Base-by-base conservation (phyloP, 1,140 invertebrate species). In the Platorchestia sp. region DNA sequence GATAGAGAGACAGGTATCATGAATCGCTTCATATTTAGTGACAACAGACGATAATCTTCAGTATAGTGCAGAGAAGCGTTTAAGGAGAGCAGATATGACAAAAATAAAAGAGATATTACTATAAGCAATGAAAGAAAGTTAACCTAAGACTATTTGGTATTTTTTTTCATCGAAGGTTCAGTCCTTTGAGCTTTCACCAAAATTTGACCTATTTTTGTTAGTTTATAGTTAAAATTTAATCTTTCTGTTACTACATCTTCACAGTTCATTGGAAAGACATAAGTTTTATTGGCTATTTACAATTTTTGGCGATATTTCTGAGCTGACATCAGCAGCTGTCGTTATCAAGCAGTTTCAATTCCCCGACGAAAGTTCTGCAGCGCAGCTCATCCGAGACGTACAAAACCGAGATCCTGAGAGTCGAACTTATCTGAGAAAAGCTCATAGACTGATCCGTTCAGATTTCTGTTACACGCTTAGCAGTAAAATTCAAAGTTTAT, bases 401-500 rank as follows among this genome's bases (percentile, higher is more conserved):
- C 41, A 90, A 42, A 90, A 41, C 42, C 44, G 41, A 90, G 5
- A 27, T 19, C 87, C 41, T 3, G 44, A 90, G 27, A 19, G 87
- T 90, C 41, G 44, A 42, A 90, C 41, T 90, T 90, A 90, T 90
- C 87, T 90, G 3, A 43, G 41, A 90, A 90, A 90, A 90, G 22
- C 22, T 36, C 87, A 43, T 45, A 19, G 87, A 43, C 44, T 90
- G 41, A 90, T 90, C 86, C 44, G 87, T 90, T 16, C 41, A 90
- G 87, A 90, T 90, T 90, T 90, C 87, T 41, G 87, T 90, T 90
- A 90, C 87, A 90, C 87, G 87, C 14, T 45, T 10, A 27, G 87
- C 87, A 42, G 87, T 90, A 43, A 90, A 93, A 47, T 93, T 47
- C 45, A 45, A 45, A 93, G 91, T 93, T 45, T 44, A 45, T 44